Percentiles rank a stretch among this genome's conserved stretches.
phyloP scores from a whole-genome alignment of 2,888 invertebrate genomes.

The Drosophila nr. perissopoda region DNA sequence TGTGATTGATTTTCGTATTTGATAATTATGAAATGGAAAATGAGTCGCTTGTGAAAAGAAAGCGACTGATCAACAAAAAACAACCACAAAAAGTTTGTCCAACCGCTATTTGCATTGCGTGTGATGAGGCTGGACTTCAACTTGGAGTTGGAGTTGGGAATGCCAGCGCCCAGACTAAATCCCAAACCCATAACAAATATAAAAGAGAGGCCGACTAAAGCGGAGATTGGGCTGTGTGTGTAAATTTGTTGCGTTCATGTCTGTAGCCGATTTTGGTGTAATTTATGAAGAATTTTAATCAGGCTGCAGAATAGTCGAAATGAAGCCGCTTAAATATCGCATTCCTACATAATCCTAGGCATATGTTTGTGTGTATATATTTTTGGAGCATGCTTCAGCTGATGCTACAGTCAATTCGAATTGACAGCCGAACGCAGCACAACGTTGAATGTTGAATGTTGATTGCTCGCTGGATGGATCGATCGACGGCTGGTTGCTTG shows the following conservation, averaged over 20 bases:
- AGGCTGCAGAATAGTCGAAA: slow-evolving; percentile 31
- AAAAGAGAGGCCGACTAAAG: background rate
- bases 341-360: background rate
- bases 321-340: slow-evolving; percentile 23
- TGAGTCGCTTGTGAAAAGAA: slow-evolving; percentile 20
- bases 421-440: slow-evolving; percentile 48
- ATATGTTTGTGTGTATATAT: background rate
- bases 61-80: slow-evolving; percentile 16
- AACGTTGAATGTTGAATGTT: slow-evolving; percentile 30
- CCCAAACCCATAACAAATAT: background rate
- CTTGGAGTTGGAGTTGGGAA: background rate
- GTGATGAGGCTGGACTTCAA: slow-evolving; percentile 3
- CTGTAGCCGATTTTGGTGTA: slow-evolving; percentile 22
- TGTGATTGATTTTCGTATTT: slow-evolving; percentile 35
- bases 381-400: slow-evolving; percentile 39
- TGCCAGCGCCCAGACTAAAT: background rate
- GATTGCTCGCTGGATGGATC: slow-evolving; percentile 30
- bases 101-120: slow-evolving; percentile 37
- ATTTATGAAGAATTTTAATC: slow-evolving; percentile 62
- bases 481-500: slow-evolving; percentile 36
- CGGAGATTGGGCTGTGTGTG: slow-evolving; percentile 27
- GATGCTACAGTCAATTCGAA: slow-evolving; percentile 56
- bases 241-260: slow-evolving; percentile 29
- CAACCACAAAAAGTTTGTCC: slow-evolving; percentile 36
- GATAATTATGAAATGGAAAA: slow-evolving; percentile 18